Evolutionary conservation across 2,888 invertebrate genomes (phyloP).

Genomic region (Drosophila cyrtoloma): DNA sequence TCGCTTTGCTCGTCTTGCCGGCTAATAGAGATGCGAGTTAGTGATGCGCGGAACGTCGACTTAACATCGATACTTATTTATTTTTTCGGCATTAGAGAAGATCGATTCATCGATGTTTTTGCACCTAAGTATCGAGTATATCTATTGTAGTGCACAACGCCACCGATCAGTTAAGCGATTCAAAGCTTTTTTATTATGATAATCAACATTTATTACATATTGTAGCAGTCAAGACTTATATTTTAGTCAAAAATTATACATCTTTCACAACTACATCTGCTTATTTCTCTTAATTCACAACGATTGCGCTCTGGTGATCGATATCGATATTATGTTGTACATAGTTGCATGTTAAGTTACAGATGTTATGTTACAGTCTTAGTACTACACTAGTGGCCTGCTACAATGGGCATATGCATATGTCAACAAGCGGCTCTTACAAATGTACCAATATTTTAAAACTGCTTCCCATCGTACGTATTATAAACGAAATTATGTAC

Average conservation of each 20-base stretch:
- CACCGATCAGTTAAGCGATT: not conserved
- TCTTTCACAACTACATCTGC: not conserved
- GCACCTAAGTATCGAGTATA: not conserved
- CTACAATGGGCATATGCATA: not conserved
- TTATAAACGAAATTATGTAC: not conserved
- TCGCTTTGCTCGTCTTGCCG: conserved; percentile 31
- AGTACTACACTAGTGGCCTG: not conserved
- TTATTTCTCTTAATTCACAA: not conserved
- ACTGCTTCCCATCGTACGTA: not conserved
- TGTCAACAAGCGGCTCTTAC: not conserved
- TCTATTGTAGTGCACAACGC: not conserved
- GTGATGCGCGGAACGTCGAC: not conserved
- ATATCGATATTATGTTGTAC: not conserved
- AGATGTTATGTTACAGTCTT: not conserved
- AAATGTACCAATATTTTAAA: not conserved
- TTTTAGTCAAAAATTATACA: not conserved
- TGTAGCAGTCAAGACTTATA: not conserved
- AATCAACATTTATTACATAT: not conserved
- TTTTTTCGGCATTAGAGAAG: not conserved
- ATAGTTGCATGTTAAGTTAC: not conserved
- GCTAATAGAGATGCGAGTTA: conserved; percentile 27
- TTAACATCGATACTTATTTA: not conserved
- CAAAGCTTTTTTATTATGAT: not conserved
- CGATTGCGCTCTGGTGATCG: not conserved
- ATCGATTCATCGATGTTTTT: not conserved